Percentiles rank a stretch among this genome's conserved stretches.
phyloP scores from a whole-genome alignment of 1,140 invertebrate genomes.

The Zaprionus inermis region DNA sequence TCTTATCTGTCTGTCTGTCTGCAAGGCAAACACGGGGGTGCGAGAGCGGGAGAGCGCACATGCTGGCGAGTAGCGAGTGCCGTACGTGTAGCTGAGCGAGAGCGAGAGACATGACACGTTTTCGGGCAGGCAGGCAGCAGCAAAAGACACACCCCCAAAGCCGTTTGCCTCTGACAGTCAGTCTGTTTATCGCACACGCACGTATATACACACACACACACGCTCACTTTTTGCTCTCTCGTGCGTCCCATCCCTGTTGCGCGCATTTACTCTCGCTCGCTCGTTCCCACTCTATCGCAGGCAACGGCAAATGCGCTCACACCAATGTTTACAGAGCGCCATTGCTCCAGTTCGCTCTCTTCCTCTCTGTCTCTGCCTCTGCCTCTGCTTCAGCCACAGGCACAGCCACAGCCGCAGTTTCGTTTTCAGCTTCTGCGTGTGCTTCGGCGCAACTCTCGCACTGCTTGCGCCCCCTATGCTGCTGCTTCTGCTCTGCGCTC shows the following conservation, averaged over 20 bases:
- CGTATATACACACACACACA: slow-evolving; percentile 1
- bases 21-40: slow-evolving; percentile 21
- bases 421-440: slow-evolving; percentile 29
- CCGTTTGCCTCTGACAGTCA: slow-evolving; percentile 33
- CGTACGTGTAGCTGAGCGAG: slow-evolving; percentile 7
- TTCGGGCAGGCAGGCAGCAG: slow-evolving; percentile 13
- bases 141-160: slow-evolving; percentile 68
- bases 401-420: slow-evolving; percentile 20
- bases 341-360: slow-evolving; percentile 56
- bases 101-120: slow-evolving; percentile 43
- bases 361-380: slow-evolving; percentile 1
- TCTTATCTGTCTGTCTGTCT: slow-evolving; percentile 62
- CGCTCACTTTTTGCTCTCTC: slow-evolving; percentile 6
- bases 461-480: slow-evolving; percentile 13
- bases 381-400: not conserved
- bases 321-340: slow-evolving; percentile 67
- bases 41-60: slow-evolving; percentile 28
- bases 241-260: slow-evolving; percentile 3
- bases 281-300: slow-evolving; percentile 13
- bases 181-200: slow-evolving; percentile 32
- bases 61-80: slow-evolving; percentile 61
- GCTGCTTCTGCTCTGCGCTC: not conserved
- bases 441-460: not conserved
- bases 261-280: not conserved
- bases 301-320: slow-evolving; percentile 22